A percentile compares a stretch with the other conserved stretches of the same genome.
These are phyloP conservation scores for Antechinus flavipes DNA, from an alignment of 2,113 vertebrate species.

Conservation along the genomic window DNA sequence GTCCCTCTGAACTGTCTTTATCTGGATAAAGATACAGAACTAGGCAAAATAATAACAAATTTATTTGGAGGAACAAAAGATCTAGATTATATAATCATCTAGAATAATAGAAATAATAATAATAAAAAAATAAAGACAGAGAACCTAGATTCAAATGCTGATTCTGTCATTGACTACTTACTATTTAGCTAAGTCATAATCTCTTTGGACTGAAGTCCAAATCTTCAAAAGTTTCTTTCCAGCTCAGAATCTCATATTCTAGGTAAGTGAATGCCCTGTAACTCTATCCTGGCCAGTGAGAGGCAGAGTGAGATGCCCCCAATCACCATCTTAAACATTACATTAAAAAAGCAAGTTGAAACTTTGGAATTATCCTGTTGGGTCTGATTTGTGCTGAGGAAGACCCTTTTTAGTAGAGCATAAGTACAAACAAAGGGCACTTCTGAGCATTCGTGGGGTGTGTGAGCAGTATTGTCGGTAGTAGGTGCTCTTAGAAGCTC, in stretches of 20 bases:
- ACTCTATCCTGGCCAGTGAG: not conserved
- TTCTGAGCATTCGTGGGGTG: not conserved
- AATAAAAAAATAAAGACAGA: no score
- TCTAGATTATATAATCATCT: no score
- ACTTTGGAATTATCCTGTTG: not conserved
- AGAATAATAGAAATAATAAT: no score
- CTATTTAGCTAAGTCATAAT: not conserved
- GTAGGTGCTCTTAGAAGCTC: not conserved
- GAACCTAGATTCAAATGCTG: not conserved
- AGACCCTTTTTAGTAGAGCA: not conserved
- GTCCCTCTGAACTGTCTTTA: not conserved
- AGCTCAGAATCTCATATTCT: not conserved
- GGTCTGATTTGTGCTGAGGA: not conserved
- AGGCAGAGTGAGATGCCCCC: not conserved
- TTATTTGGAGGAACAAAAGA: no score
- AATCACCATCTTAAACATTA: not conserved
- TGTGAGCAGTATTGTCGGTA: not conserved
- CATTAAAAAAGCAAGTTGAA: not conserved
- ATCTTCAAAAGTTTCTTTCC: not conserved
- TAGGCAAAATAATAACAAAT: no score
- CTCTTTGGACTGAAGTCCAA: not conserved
- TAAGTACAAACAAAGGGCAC: not conserved
- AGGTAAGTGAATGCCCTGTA: not conserved
- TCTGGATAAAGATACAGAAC: no score
- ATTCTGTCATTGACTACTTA: not conserved